Base-by-base conservation (phyloP, 2,797 vertebrate genomes). In the Perdix hodgsoniae region DNA sequence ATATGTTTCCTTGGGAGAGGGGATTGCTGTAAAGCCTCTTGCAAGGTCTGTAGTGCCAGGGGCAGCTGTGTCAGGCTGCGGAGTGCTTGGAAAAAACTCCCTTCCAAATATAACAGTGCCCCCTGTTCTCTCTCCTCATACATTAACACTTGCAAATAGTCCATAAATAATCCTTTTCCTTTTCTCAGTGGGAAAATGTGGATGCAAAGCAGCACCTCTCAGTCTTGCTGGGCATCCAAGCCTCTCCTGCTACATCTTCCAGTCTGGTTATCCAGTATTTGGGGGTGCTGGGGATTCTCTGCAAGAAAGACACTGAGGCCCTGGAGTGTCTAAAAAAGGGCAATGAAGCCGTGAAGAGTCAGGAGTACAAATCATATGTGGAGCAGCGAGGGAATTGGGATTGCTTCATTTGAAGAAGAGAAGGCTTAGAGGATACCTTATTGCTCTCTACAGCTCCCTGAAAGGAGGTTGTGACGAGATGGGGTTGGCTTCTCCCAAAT, bases 1-100 rank as follows among this genome's bases (percentile, higher is more conserved):
- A 91, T 29, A 77, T 19, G 24, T 12, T 5, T 65, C 44, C 76
- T 29, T 54, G 76, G 81, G 72, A 91, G 50, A 69, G 26, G 66
- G 61, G 73, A 22, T 60, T 91, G 44, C 52, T 73, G 6, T 81
- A 86, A 76, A 89, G 39, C 84, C 37, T 29, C 64, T 59, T 74
- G 71, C 0, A 0, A 84, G 71, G 39, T 27, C 19, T 94, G 39
- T 85, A 91, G 64, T 85, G 86, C 54, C 40, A 35, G 31, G 40
- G 31, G 44, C 74, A 78, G 27, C 39, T 83, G 27, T 81, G 35
- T 47, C 0, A 0, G 23, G 39, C 42, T 0, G 0, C 52, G 31
- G 52, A 31, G 9, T 6, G 50, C 52, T 40, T 40, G 24, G 49
- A 40, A 39, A 24, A 54, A 50, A 54, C 6, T 29, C 29, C 49